A percentile compares a stretch with the other conserved stretches of the same genome.
Conservation (phyloP, 2,113 vertebrate genomes). For the Periophthalmus modestus region DNA sequence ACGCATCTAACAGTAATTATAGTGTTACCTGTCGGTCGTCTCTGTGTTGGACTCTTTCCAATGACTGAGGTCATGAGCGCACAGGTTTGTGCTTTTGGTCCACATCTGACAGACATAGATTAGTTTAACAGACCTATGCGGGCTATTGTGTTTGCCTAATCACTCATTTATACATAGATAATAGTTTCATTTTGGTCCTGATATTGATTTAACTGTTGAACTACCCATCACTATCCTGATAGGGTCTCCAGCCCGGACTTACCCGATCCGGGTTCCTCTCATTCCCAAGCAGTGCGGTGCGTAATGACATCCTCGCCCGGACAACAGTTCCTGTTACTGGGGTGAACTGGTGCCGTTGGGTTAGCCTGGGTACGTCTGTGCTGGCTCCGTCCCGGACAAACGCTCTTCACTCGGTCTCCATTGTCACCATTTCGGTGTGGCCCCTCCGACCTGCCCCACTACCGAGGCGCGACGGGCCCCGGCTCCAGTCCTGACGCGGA, state of each 20-base stretch:
- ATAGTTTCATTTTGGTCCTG: too few species aligned
- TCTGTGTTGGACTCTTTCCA: too few species aligned
- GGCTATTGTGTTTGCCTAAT: too few species aligned
- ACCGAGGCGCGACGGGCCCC: not conserved
- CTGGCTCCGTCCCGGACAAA: not conserved
- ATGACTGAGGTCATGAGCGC: too few species aligned
- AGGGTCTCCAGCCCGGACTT: not conserved
- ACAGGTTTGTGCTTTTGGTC: too few species aligned
- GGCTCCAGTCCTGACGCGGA: not conserved
- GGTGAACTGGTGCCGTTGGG: not conserved
- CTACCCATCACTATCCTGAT: not conserved
- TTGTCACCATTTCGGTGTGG: not conserved
- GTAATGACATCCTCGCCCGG: not conserved
- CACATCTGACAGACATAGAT: too few species aligned
- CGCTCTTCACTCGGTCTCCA: not conserved
- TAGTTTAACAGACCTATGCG: too few species aligned
- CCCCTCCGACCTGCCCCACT: not conserved
- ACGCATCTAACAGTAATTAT: too few species aligned
- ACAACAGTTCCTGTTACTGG: not conserved
- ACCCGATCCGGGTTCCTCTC: conserved; percentile 2
- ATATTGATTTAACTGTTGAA: too few species aligned
- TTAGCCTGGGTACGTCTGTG: not conserved
- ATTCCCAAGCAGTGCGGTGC: not conserved
- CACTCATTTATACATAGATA: too few species aligned
- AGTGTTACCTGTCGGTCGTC: too few species aligned